A percentile compares a stretch with the other conserved stretches of the same genome.
Evolutionary conservation across 2,888 invertebrate genomes (phyloP).

Genomic region (Synanthedon andrenaeformis): DNA sequence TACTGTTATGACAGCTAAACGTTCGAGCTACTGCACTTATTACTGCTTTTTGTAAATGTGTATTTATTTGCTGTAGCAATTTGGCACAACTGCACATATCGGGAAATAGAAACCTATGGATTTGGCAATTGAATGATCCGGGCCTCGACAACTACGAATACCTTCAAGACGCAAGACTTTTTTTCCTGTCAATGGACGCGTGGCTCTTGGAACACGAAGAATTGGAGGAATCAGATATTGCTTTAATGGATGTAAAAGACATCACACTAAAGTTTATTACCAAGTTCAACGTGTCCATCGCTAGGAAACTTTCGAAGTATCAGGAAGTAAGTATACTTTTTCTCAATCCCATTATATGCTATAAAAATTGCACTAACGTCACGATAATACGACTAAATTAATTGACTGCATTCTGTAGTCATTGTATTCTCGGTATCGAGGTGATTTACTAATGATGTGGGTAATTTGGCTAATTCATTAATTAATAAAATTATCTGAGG

Average conservation of each 20-base stretch:
- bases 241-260: constrained; percentile 49
- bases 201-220: constrained; percentile 30
- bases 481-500: no score
- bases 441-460: no score
- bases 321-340: constrained; percentile 53
- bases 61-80: constrained; percentile 25
- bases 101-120: constrained; percentile 38
- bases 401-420: no score
- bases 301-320: constrained; percentile 72
- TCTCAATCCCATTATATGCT: no score
- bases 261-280: constrained; percentile 46
- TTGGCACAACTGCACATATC: constrained; percentile 32
- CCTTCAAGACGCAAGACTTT: constrained; percentile 35
- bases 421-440: no score
- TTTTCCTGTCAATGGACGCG: constrained; percentile 39
- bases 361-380: not conserved
- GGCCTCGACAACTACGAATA: constrained; percentile 51
- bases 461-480: no score
- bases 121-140: constrained; percentile 60
- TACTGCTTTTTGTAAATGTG: no score
- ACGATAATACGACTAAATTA: not conserved
- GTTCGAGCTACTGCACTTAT: no score
- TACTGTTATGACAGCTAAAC: no score
- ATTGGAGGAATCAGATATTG: constrained; percentile 35
- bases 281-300: constrained; percentile 75